phyloP scores from a whole-genome alignment of 2,888 invertebrate species.

The Melanostoma mellinum region DNA sequence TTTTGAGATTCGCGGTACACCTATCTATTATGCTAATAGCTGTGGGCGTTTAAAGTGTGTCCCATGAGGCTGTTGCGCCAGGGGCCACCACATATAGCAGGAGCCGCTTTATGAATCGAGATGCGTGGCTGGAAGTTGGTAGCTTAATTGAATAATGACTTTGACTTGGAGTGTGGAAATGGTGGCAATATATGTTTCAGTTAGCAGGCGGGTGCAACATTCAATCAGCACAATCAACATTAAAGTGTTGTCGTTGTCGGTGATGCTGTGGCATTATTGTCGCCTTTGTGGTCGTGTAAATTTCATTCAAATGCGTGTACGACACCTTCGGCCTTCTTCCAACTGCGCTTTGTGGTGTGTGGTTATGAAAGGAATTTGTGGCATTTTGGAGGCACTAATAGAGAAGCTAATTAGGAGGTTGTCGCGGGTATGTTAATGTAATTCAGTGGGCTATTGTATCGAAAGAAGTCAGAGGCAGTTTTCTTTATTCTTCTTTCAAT shows the following conservation, averaged over 20 bases:
- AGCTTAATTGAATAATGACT: constrained; percentile 72
- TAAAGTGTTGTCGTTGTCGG: constrained; percentile 41
- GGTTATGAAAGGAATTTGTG: constrained; percentile 32
- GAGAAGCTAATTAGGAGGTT: constrained; percentile 42
- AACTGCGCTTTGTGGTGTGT: background rate
- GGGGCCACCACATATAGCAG: constrained; percentile 12
- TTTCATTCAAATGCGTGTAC: constrained; percentile 49
- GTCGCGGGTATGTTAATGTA: constrained; percentile 23
- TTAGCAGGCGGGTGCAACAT: constrained; percentile 62
- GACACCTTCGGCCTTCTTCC: background rate
- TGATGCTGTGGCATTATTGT: constrained; percentile 48
- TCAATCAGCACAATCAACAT: constrained; percentile 72
- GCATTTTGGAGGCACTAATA: constrained; percentile 47
- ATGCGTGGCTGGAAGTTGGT: constrained; percentile 46
- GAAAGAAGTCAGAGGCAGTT: too few species aligned
- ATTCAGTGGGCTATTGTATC: background rate
- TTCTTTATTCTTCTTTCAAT: too few species aligned
- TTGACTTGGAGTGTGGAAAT: constrained; percentile 60
- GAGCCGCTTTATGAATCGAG: constrained; percentile 1
- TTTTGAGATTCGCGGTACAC: constrained; percentile 28
- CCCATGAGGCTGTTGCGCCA: constrained; percentile 28
- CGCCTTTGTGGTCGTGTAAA: constrained; percentile 54
- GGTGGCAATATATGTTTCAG: constrained; percentile 30
- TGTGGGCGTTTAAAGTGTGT: constrained; percentile 65
- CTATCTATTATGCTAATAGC: constrained; percentile 71